phyloP scores from a whole-genome alignment of 2,888 invertebrate genomes.

The Calliphora vomitoria region DNA sequence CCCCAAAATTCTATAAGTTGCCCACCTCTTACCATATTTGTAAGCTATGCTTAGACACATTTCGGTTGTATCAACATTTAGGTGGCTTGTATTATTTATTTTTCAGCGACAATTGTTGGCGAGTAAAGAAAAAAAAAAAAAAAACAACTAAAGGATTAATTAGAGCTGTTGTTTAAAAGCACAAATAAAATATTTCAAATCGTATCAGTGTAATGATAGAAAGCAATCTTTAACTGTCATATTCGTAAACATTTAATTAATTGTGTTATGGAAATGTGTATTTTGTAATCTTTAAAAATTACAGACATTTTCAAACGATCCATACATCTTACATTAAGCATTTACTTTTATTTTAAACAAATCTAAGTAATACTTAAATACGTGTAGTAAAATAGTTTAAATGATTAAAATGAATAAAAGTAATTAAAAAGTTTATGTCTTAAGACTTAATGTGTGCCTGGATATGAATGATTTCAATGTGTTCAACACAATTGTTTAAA shows the following conservation, averaged over 20 bases:
- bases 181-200: conserved; percentile 67
- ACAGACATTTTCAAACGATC: conserved; percentile 10
- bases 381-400: conserved; percentile 12
- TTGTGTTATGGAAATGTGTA: conserved; percentile 43
- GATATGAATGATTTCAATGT: too few species aligned
- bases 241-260: conserved; percentile 66
- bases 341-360: conserved; percentile 2
- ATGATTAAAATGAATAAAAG: conserved; percentile 9
- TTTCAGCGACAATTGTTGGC: conserved; percentile 47
- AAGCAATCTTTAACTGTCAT: conserved; percentile 70
- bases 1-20: neutral
- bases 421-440: conserved; percentile 2
- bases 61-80: conserved; percentile 31
- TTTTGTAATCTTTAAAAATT: conserved; percentile 58
- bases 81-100: conserved; percentile 29
- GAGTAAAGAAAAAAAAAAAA: conserved; percentile 28
- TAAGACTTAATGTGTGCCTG: neutral
- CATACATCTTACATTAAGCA: neutral
- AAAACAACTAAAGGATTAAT: conserved; percentile 57
- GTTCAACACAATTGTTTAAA: too few species aligned
- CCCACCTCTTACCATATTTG: neutral
- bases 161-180: conserved; percentile 61
- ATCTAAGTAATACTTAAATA: neutral
- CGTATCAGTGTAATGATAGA: conserved; percentile 68
- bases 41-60: neutral